phyloP scores from a whole-genome alignment of 2,888 invertebrate genomes.

The Ophioninae sp. region DNA sequence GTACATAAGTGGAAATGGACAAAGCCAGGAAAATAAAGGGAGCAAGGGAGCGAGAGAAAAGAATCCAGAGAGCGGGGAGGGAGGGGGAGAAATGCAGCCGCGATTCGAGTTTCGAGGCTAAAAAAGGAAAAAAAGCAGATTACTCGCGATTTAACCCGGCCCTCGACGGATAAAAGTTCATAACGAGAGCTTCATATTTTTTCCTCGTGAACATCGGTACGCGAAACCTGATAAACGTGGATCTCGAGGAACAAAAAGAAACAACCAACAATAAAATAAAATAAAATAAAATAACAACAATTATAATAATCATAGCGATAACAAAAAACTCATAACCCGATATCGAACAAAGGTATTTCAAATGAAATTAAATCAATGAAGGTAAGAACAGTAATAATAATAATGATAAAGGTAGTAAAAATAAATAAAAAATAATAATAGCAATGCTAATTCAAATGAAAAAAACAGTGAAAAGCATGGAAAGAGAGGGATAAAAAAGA shows the following conservation, averaged over 20 bases:
- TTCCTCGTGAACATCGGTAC: background rate
- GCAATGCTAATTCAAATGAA: conserved; percentile 37
- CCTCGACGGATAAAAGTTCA: conserved; percentile 7
- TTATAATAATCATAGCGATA: too few relatives aligned
- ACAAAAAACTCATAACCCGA: too few relatives aligned
- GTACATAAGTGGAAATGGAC: conserved; percentile 55
- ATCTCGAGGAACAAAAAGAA: background rate
- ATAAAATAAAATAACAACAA: too few relatives aligned
- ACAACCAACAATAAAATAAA: too few relatives aligned
- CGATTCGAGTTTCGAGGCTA: conserved; percentile 49
- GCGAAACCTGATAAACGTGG: background rate
- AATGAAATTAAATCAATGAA: too few relatives aligned
- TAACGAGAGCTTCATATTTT: conserved; percentile 21
- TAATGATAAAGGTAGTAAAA: too few relatives aligned
- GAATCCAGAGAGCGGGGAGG: conserved; percentile 4
- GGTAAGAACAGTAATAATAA: too few relatives aligned
- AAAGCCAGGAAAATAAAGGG: conserved; percentile 52
- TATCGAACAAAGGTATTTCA: too few relatives aligned
- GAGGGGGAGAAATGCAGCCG: conserved; percentile 13
- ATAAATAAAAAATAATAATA: too few relatives aligned
- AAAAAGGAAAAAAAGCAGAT: conserved; percentile 31
- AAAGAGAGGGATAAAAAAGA: conserved; percentile 37
- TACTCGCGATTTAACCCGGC: conserved; percentile 27
- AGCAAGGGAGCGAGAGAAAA: conserved; percentile 46
- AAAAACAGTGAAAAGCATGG: conserved; percentile 36